Percentiles rank a stretch among this genome's conserved stretches.
These are phyloP conservation scores for Syngnathus typhle DNA, from an alignment of 2,113 vertebrate genomes.

Conservation along the genomic window DNA sequence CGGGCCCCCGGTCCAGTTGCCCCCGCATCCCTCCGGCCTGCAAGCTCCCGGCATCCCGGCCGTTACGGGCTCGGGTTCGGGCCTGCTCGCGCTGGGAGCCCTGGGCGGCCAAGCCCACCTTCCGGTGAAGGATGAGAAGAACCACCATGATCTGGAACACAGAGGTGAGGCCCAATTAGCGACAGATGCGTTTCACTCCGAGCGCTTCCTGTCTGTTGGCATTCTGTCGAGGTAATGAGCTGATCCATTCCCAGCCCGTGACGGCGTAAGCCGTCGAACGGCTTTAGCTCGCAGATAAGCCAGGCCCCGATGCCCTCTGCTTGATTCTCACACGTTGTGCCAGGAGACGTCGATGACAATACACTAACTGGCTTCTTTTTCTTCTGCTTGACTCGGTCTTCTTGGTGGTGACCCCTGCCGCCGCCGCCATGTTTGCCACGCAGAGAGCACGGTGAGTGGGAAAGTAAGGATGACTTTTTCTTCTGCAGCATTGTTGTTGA, in stretches of 20 bases:
- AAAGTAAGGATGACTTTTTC: conserved; percentile 6
- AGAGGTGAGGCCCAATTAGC: conserved; percentile 73
- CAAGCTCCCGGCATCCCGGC: conserved; percentile 88
- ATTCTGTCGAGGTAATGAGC: conserved; percentile 67
- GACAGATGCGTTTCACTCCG: conserved; percentile 15
- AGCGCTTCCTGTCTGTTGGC: conserved; percentile 60
- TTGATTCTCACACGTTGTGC: conserved; percentile 49
- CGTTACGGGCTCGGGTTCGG: conserved; percentile 79
- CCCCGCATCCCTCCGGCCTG: conserved; percentile 87
- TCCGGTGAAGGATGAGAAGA: conserved; percentile 93
- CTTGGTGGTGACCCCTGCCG: background rate
- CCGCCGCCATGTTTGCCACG: conserved; percentile 29
- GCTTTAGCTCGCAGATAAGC: conserved; percentile 51
- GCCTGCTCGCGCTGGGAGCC: conserved; percentile 85
- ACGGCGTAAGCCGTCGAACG: conserved; percentile 59
- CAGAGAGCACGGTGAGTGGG: conserved; percentile 87
- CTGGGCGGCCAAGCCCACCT: conserved; percentile 91
- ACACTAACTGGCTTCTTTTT: conserved; percentile 58
- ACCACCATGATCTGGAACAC: conserved; percentile 92
- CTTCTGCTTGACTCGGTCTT: conserved; percentile 49
- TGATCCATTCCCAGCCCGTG: conserved; percentile 62
- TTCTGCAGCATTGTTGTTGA: background rate
- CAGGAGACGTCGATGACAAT: conserved; percentile 51
- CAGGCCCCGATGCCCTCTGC: conserved; percentile 50
- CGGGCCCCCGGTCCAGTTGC: conserved; percentile 85